Base-by-base conservation (phyloP, 2,113 vertebrate genomes). In the Seriola dumerili region DNA sequence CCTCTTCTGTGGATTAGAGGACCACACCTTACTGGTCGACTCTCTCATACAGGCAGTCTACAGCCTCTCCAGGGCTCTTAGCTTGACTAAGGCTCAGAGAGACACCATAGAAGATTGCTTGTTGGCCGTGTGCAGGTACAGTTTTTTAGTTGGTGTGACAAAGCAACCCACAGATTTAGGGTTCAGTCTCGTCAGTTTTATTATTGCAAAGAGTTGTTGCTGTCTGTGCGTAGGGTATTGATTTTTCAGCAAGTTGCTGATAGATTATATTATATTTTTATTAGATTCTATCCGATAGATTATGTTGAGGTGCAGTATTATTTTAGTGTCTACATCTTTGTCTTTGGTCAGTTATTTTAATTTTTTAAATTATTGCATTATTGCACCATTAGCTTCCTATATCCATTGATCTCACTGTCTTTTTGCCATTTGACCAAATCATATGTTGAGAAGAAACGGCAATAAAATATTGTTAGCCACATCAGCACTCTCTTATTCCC, bases 41-140 rank as follows among this genome's bases (percentile, higher is more conserved):
- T 96, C 95, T 16, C 91, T 99, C 13, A 93, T 98, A 5, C 97
- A 98, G 68, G 96, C 96, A 1, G 92, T 98, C 36, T 99, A 99
- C 87, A 89, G 94, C 38, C 95, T 99, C 17, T 99, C 97, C 52
- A 97, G 97, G 63, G 96, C 96, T 85, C 95, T 96, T 63, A 98
- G 97, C 58, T 95, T 99, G 81, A 99, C 98, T 85, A 98, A 97
- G 89, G 98, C 97, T 76, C 98, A 99, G 88, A 95, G 96, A 74
- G 97, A 98, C 85, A 96, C 96, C 36, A 97, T 97, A 69, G 97
- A 99, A 86, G 96, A 97, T 23, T 98, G 98, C 90, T 90, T 99
- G 76, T 94, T 98, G 36, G 96, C 97, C 42, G 93, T 99, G 58
- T 98, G 97, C 87, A 92, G 94, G 95, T 95, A 84, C 3, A 29